Evolutionary conservation across 2,888 invertebrate species (phyloP), one percentile per base, ranked within the genome.

Genomic region (Bugulina stolonifera): DNA sequence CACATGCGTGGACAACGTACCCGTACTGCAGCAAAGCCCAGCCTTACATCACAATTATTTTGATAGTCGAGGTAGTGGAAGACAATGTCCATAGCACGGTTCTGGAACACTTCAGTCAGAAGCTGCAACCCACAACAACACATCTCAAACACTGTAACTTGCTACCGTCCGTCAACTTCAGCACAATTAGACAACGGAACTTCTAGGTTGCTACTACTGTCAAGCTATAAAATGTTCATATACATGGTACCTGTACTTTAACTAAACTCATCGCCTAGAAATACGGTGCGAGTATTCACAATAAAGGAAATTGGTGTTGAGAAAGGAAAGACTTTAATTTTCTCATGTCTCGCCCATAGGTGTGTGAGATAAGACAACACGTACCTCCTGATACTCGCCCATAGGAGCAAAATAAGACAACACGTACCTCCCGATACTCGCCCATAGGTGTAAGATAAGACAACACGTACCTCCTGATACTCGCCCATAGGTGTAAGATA

Each of bases 401-500:
- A 97, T 91, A 0, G 97, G 93, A 1, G 94, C 92, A n/a, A 99
- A 87, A 83, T 96, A 99, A 77, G 94, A 89, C 35, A 98, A 86
- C 79, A 97, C 94, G 1, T n/a, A 90, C 90, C 87, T 96, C 97
- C 84, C 97, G 98, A 83, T 97, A 98, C 82, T 97, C 98, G 22
- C 96, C 98, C 89, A 97, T 91, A 0, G 97, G 93, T 1, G 94
- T 92, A n/a, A 99, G 87, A 83, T 96, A 99, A 77, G 94, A 89
- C n/a, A n/a, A n/a, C n/a, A n/a, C n/a, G n/a, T n/a, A 90, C 90
- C 87, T 96, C 97, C 84, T 98, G 98, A 83, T 97, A 98, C 82
- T 97, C 98, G 22, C 96, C 98, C 89, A 97, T 91, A 0, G 97
- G 93, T 1, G 94, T 92, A n/a, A 99, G 87, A 83, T 96, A 99